phyloP scores from a whole-genome alignment of 1,140 invertebrate genomes.

The Dufourea novaeangliae region DNA sequence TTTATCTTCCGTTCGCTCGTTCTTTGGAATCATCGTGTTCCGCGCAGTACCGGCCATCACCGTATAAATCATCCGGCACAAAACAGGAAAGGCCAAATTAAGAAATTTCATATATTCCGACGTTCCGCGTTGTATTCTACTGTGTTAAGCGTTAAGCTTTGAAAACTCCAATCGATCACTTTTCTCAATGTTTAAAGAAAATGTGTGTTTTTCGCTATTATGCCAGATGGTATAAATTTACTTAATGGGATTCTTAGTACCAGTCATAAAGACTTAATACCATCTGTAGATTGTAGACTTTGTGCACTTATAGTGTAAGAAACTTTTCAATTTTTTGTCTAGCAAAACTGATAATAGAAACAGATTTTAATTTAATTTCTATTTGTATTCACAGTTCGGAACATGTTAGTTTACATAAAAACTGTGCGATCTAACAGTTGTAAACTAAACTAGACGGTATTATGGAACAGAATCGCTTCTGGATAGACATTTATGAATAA shows the following conservation, averaged over 20 bases:
- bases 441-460: background rate
- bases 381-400: too few relatives aligned
- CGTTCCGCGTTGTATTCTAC: background rate
- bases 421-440: background rate
- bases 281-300: background rate
- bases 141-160: too few relatives aligned
- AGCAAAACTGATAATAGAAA: too few relatives aligned
- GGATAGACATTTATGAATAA: background rate
- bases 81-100: background rate
- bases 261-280: background rate
- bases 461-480: background rate
- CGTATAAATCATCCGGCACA: background rate
- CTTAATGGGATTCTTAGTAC: conserved; percentile 3
- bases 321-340: too few relatives aligned
- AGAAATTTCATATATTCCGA: background rate
- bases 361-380: too few relatives aligned
- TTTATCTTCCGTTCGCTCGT: background rate
- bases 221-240: background rate
- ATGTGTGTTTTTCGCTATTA: background rate
- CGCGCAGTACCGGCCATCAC: too few relatives aligned
- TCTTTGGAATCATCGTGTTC: background rate
- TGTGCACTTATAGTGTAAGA: background rate
- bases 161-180: too few relatives aligned
- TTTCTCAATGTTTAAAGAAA: background rate
- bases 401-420: background rate